Evolutionary conservation across 2,888 invertebrate species (phyloP), one percentile per base, ranked within the genome.

Genomic region (Volucella bombylans): DNA sequence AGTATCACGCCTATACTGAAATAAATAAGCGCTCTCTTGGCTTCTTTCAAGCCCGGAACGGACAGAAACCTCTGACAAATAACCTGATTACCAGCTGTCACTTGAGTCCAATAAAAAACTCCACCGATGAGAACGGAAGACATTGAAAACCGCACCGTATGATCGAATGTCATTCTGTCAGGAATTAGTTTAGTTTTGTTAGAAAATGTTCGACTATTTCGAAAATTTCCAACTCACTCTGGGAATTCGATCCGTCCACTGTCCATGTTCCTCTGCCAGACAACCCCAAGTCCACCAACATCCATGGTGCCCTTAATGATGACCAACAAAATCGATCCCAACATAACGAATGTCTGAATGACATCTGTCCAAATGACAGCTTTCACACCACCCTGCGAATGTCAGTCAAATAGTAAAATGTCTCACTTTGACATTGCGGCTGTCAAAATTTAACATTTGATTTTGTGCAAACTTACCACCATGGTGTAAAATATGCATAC

Each of bases 401-500:
- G 31, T 31, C 31, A 31, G 31, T 31, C 31, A 31, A 31, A 31
- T 38, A 64, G 47, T 52, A 43, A 76, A 8, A 96, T 95, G 31
- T 67, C 49, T 55, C 47, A 57, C 9, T 47, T 47, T 8, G 38
- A 3, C 23, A 11, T 43, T 8, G 14, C 10, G 23, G n/a, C n/a
- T 31, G n/a, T 18, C 38, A 55, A 52, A 4, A 6, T 6, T 1
- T 68, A 8, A 45, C 73, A 18, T n/a, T 55, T 41, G 8, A 14
- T 10, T 38, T 3, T 15, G 14, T 39, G 2, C 18, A 45, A 55
- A 95, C 89, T 96, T 95, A 93, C 97, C 96, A 87, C 97, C 81
- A 97, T 96, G 0, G 98, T 98, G 92, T 98, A 98, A 92, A 98
- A 97, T 87, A 97, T 97, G 92, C 96, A 87, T 94, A 91, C 90